These are phyloP conservation scores for Kradibia gibbosae DNA, from an alignment of 1,140 invertebrate species.

Conservation along the genomic window DNA sequence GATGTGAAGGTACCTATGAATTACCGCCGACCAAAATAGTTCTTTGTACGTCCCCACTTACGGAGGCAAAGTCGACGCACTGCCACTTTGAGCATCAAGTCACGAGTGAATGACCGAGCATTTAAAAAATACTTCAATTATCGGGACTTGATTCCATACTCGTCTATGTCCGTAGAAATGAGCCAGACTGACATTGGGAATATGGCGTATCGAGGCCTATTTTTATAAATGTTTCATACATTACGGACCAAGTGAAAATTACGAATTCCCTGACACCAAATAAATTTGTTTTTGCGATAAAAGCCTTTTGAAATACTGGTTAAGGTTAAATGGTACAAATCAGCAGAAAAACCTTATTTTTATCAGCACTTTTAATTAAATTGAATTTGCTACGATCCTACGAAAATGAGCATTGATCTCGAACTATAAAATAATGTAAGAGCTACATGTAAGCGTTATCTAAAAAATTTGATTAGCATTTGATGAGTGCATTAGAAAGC, in stretches of 20 bases:
- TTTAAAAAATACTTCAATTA: constrained; percentile 17
- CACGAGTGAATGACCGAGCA: neutral
- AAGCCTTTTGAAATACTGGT: too few species aligned
- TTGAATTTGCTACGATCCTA: too few species aligned
- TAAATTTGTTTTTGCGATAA: neutral
- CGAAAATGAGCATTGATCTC: too few species aligned
- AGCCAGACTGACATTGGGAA: neutral
- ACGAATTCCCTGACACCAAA: neutral
- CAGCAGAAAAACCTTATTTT: neutral
- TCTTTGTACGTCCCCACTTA: constrained; percentile 1
- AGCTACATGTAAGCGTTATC: too few species aligned
- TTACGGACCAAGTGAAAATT: neutral
- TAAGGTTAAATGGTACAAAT: neutral
- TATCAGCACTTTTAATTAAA: neutral
- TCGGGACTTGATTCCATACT: neutral
- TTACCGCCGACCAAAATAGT: constrained; percentile 23
- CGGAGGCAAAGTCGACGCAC: neutral
- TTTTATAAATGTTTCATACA: neutral
- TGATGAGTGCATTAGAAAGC: too few species aligned
- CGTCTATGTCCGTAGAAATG: neutral
- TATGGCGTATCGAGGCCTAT: neutral
- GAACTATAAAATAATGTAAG: too few species aligned
- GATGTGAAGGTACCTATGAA: neutral
- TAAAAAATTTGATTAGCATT: too few species aligned
- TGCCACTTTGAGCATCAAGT: neutral